Base-by-base conservation (phyloP, 2,113 vertebrate species). In the Numenius arquata region DNA sequence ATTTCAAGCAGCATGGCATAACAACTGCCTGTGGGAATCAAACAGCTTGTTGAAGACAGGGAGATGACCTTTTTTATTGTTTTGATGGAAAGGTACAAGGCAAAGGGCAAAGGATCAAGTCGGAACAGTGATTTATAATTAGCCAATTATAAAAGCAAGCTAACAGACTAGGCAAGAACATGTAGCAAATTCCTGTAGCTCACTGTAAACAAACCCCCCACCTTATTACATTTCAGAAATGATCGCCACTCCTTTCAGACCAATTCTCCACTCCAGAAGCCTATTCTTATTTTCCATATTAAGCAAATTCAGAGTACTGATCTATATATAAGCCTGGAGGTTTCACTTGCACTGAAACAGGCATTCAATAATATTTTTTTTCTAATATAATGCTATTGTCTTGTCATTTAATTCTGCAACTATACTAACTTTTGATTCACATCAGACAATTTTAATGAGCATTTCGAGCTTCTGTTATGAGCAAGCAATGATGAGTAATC, bases 401-500 rank as follows among this genome's bases (percentile, higher is more conserved):
- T 90, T 95, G 92, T 95, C 85, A 96, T 84, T 97, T 97, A 97
- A 97, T 97, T 98, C 95, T 97, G 96, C 87, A 96, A 91, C 97
- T 95, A 95, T 84, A 97, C 89, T 86, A 94, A 96, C 91, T 97
- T 98, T 96, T 96, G 94, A 97, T 97, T 97, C 98, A 93, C 95
- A 98, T 96, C 93, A 97, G 75, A 97, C 95, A 97, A 98, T 95
- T 96, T 97, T 96, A 97, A 95, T 89, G 61, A 97, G 93, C 91
- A 96, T 96, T 97, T 98, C 82, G 94, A 88, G 91, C 82, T 97
- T 96, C 98, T 98, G 95, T 95, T 98, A 96, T 95, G 95, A 98
- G 90, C 94, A 97, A 96, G 95, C 93, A 96, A 83, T 93, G 96
- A 98, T 98, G 98, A 98, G 91, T 97, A 98, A 98, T 97, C 88